These are phyloP conservation scores for Neoscelio sp. DNA, from an alignment of 2,888 invertebrate genomes.

Conservation along the genomic window DNA sequence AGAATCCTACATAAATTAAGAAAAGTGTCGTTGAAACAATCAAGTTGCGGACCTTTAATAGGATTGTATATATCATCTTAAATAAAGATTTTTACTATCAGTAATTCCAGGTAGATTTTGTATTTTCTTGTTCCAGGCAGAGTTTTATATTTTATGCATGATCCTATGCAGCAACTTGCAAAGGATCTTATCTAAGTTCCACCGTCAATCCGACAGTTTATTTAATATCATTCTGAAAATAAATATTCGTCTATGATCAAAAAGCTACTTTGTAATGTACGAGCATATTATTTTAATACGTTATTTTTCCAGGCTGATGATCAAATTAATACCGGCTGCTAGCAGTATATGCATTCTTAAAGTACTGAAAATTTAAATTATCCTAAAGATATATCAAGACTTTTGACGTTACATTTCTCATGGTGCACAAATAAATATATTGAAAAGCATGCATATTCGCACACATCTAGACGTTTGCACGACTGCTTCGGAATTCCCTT, in stretches of 20 bases:
- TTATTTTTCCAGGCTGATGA: background rate
- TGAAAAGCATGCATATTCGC: conserved; percentile 51
- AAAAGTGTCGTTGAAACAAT: no score
- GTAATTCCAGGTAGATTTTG: no score
- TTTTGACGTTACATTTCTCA: conserved; percentile 36
- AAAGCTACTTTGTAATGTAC: conserved; percentile 13
- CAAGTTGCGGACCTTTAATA: no score
- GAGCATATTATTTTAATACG: conserved; percentile 26
- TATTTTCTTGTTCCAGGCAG: no score
- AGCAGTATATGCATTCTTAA: conserved; percentile 20
- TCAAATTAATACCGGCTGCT: conserved; percentile 36
- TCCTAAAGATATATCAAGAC: conserved; percentile 41
- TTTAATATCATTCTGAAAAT: conserved; percentile 4
- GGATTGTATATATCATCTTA: no score
- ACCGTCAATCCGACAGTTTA: no score
- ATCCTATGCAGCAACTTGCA: no score
- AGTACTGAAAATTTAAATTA: conserved; percentile 36
- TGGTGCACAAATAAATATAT: conserved; percentile 48
- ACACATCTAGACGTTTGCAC: conserved; percentile 39
- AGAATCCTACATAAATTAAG: no score
- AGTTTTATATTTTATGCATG: no score
- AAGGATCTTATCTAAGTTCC: no score
- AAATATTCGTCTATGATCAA: conserved; percentile 20
- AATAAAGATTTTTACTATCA: no score
- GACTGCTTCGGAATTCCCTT: conserved; percentile 49